Percentiles rank a stretch among this genome's conserved stretches.
These are phyloP conservation scores for Drosophila melanosoma DNA, from an alignment of 2,888 invertebrate species.

Conservation along the genomic window DNA sequence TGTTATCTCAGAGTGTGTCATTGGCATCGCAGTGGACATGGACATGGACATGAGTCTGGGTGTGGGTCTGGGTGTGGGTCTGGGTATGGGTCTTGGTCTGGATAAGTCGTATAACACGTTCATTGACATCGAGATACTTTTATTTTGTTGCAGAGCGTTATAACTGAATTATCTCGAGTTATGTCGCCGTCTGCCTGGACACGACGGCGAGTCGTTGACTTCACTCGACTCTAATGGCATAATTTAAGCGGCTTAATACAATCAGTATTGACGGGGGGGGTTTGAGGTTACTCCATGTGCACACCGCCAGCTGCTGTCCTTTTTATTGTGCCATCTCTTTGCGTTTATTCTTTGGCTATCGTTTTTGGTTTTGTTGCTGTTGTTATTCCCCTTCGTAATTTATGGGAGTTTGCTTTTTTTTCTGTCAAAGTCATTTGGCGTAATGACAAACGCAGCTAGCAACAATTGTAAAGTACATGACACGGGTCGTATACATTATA, in stretches of 20 bases:
- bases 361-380: slow-evolving; percentile 21
- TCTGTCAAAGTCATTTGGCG: slow-evolving; percentile 68
- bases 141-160: slow-evolving; percentile 44
- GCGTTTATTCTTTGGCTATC: slow-evolving; percentile 2
- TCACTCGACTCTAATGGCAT: slow-evolving; percentile 56
- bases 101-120: slow-evolving; percentile 37
- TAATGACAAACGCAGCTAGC: slow-evolving; percentile 70
- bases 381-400: slow-evolving; percentile 31
- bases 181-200: slow-evolving; percentile 54
- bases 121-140: slow-evolving; percentile 44
- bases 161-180: slow-evolving; percentile 74
- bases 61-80: slow-evolving; percentile 2
- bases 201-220: slow-evolving; percentile 64
- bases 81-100: slow-evolving; percentile 6
- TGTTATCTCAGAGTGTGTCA: slow-evolving; percentile 30
- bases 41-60: not conserved
- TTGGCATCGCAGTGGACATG: slow-evolving; percentile 32
- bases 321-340: slow-evolving; percentile 24
- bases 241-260: slow-evolving; percentile 67
- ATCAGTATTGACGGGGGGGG: slow-evolving; percentile 33
- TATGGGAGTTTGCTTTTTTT: slow-evolving; percentile 37
- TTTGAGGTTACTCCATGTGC: slow-evolving; percentile 20
- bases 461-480: slow-evolving; percentile 76
- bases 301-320: slow-evolving; percentile 57
- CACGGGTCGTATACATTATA: slow-evolving; percentile 65